phyloP scores from a whole-genome alignment of 2,888 invertebrate genomes.

The Eucera pruinosa region DNA sequence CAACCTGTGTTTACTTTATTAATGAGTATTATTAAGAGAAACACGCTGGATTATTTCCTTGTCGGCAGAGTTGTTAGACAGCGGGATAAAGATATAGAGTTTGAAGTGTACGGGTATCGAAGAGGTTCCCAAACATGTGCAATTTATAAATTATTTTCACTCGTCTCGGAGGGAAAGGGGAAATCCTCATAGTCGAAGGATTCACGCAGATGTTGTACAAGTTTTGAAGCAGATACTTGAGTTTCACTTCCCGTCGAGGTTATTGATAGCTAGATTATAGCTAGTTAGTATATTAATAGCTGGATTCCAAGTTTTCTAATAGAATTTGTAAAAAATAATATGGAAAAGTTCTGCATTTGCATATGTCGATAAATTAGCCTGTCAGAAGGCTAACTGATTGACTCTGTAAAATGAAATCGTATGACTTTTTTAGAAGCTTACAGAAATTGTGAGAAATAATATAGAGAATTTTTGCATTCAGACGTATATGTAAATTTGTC shows the following conservation, averaged over 20 bases:
- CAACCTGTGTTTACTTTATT: conserved; percentile 29
- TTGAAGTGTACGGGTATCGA: background rate
- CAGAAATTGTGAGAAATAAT: too few species aligned
- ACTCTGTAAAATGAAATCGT: too few species aligned
- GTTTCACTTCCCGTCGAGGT: background rate
- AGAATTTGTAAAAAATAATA: too few species aligned
- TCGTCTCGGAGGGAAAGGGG: background rate
- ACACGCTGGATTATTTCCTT: conserved; percentile 2
- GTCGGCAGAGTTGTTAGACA: background rate
- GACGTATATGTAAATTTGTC: too few species aligned
- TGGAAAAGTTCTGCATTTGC: too few species aligned
- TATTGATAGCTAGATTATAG: background rate
- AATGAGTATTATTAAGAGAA: conserved; percentile 34
- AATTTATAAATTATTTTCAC: conserved; percentile 1
- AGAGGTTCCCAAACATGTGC: background rate
- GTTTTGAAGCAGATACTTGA: background rate
- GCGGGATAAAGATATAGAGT: background rate
- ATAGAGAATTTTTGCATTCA: too few species aligned
- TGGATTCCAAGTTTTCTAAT: too few species aligned
- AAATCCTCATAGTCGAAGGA: background rate
- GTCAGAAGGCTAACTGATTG: too few species aligned
- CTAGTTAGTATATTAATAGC: too few species aligned
- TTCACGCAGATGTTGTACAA: background rate
- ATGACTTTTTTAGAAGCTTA: too few species aligned
- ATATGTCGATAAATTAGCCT: too few species aligned